phyloP scores from a whole-genome alignment of 2,113 vertebrate species.

The Chascanopsetta lugubris region DNA sequence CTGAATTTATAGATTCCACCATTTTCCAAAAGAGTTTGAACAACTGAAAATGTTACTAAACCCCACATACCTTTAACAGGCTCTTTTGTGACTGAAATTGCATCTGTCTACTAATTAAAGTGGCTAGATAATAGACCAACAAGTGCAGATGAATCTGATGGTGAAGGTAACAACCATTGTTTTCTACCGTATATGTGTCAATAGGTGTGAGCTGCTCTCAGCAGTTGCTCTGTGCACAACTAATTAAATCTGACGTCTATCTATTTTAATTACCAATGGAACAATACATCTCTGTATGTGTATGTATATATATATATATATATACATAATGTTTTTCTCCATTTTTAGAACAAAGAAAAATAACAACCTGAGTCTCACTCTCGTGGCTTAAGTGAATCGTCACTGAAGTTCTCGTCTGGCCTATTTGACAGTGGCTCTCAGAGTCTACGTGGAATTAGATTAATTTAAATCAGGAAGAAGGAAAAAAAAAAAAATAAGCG shows the following conservation, averaged over 20 bases:
- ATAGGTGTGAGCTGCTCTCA: neutral
- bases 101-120: too few species aligned
- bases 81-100: too few species aligned
- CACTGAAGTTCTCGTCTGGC: slow-evolving; percentile 59
- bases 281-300: neutral
- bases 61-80: too few species aligned
- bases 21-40: too few species aligned
- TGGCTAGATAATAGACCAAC: neutral
- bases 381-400: slow-evolving; percentile 51
- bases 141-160: neutral
- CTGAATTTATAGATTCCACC: too few species aligned
- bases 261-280: too few species aligned
- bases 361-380: slow-evolving; percentile 21
- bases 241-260: slow-evolving; percentile 7
- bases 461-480: slow-evolving; percentile 78
- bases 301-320: neutral
- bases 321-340: too few species aligned
- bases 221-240: neutral
- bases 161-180: neutral
- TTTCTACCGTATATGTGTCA: neutral
- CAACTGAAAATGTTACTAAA: too few species aligned
- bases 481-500: slow-evolving; percentile 42
- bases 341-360: too few species aligned
- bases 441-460: slow-evolving; percentile 77
- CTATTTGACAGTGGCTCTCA: slow-evolving; percentile 70